Percentiles rank a stretch among this genome's conserved stretches.
phyloP scores from a whole-genome alignment of 2,113 vertebrate species.

The Nothoprocta pentlandii region DNA sequence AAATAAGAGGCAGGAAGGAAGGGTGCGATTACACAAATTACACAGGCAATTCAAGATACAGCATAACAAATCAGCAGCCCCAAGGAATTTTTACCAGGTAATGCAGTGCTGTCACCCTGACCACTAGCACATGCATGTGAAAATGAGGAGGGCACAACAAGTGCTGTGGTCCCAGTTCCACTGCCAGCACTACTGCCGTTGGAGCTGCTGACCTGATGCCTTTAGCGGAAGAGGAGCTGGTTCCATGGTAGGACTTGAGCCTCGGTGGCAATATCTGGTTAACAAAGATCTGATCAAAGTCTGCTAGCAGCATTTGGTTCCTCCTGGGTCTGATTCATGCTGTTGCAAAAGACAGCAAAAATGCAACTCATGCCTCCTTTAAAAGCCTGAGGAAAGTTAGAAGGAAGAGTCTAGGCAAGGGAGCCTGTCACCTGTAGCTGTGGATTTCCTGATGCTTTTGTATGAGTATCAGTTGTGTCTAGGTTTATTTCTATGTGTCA shows the following conservation, averaged over 20 bases:
- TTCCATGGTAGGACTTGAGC: not conserved
- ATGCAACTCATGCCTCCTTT: not conserved
- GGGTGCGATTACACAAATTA: slow-evolving; percentile 47
- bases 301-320: too few species aligned
- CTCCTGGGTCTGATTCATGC: not conserved
- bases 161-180: not conserved
- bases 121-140: slow-evolving; percentile 40
- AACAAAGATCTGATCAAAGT: not conserved
- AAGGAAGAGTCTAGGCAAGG: not conserved
- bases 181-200: too few species aligned
- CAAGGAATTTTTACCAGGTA: slow-evolving; percentile 43
- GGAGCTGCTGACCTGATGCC: not conserved
- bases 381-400: not conserved
- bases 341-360: not conserved
- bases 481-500: not conserved
- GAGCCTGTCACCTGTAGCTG: not conserved
- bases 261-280: not conserved
- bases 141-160: slow-evolving; percentile 64
- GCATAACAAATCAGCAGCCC: slow-evolving; percentile 45
- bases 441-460: not conserved
- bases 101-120: slow-evolving; percentile 30
- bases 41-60: slow-evolving; percentile 49
- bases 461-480: slow-evolving; percentile 33
- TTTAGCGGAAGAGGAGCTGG: not conserved
- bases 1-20: slow-evolving; percentile 52